Evolutionary conservation across 2,797 vertebrate species (phyloP), one percentile per base, ranked within the genome.

Genomic region (Anabacerthia variegaticeps): DNA sequence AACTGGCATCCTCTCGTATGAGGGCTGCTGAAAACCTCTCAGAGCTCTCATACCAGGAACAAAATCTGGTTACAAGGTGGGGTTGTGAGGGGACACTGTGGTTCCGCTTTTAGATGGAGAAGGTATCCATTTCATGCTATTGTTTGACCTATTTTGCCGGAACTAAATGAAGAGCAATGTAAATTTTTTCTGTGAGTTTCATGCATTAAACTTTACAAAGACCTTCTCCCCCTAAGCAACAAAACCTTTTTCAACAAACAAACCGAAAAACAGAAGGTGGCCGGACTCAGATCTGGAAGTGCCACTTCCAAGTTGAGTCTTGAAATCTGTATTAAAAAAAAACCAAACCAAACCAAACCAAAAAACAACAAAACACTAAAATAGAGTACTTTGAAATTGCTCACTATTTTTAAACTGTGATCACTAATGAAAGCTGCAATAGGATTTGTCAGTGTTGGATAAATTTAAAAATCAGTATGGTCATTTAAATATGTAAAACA

Each of bases 141-240:
- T 73, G 27, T 89, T 89, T 83, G 34, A 55, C 12, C 36, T 19
- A 80, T 37, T 87, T 90, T 92, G 85, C 32, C 48, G 62, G 54
- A 54, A 16, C 52, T 85, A 65, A 52, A 14, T 71, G 20, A 82
- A 63, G 46, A 71, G 28, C 26, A 63, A 18, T 72, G 32, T 49
- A 87, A 89, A 30, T 58, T 49, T 95, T 95, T 96, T 88, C 68
- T 73, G 51, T 90, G 39, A n/a, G 44, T 34, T 77, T 81, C 52
- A 55, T 12, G 16, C 36, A 54, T 78, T 74, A 23, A 54, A 78
- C 26, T 79, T 81, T 27, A 71, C 37, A 28, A 41, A 63, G 30
- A 9, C 43, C 16, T 67, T 92, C 63, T 58, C 6, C 12, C 34
- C 85, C 44, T 51, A 55, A 63, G 24, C 32, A 61, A 91, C 52